Conservation (phyloP, 2,888 invertebrate species). For the Agrilus cyanescens region DNA sequence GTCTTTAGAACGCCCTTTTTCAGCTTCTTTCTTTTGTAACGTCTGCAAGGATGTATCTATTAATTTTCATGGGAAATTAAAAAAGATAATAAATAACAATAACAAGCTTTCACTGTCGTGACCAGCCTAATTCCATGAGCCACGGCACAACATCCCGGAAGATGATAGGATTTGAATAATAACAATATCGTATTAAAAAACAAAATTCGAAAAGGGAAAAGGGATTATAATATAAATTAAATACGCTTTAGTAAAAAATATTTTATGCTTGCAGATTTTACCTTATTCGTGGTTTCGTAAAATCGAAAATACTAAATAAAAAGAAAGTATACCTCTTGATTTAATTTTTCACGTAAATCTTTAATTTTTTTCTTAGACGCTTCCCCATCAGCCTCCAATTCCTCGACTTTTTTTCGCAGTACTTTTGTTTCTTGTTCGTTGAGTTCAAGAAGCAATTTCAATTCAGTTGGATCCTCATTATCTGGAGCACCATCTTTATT, state of each 20-base stretch:
- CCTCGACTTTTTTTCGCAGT: constrained; percentile 71
- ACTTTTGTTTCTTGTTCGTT: constrained; percentile 84
- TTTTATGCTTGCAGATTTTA: too few relatives aligned
- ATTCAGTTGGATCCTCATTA: constrained; percentile 71
- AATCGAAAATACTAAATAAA: too few relatives aligned
- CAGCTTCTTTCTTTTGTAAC: constrained; percentile 61
- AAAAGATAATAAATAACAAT: background rate
- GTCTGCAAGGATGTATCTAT: background rate
- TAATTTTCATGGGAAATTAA: background rate
- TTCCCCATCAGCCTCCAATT: constrained; percentile 69
- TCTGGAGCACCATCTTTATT: constrained; percentile 62
- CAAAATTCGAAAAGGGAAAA: too few relatives aligned
- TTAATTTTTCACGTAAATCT: constrained; percentile 62
- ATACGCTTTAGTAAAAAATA: too few relatives aligned
- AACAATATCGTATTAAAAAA: too few relatives aligned
- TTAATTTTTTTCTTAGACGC: constrained; percentile 61
- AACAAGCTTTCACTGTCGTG: too few relatives aligned
- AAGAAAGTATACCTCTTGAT: constrained; percentile 37
- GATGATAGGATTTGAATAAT: too few relatives aligned
- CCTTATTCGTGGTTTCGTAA: too few relatives aligned
- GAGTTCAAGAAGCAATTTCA: constrained; percentile 74
- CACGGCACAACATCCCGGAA: too few relatives aligned
- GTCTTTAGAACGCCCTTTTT: constrained; percentile 59
- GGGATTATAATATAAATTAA: background rate
- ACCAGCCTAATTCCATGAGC: too few relatives aligned